Conservation (phyloP, 2,113 vertebrate species). For the Dicerorhinus sumatrensis region DNA sequence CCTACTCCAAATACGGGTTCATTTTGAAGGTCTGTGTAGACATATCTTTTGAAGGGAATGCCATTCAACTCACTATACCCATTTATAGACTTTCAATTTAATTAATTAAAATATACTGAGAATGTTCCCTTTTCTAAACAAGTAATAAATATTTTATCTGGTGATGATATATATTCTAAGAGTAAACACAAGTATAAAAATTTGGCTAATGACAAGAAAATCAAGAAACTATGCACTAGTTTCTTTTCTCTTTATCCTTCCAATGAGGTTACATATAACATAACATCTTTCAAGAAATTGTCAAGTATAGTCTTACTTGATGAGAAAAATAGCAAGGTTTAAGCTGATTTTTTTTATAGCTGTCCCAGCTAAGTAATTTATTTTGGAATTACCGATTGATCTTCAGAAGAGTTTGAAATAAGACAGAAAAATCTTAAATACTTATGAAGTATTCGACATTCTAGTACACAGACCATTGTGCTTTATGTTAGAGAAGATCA, state of each 20-base stretch:
- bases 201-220: neutral
- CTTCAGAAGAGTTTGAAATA: neutral
- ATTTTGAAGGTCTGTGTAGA: neutral
- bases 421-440: neutral
- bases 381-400: slow-evolving; percentile 51
- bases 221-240: neutral
- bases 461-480: neutral
- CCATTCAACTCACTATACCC: neutral
- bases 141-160: neutral
- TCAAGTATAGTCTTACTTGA: neutral
- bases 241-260: neutral
- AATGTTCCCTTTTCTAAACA: neutral
- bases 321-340: neutral
- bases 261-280: neutral
- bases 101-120: neutral
- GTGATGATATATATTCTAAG: neutral
- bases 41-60: neutral
- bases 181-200: neutral
- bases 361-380: neutral
- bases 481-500: neutral
- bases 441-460: neutral
- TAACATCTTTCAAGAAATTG: neutral
- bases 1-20: neutral
- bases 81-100: neutral
- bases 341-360: neutral